Percentiles rank a stretch among this genome's conserved stretches.
phyloP scores from a whole-genome alignment of 2,888 invertebrate species.

The Dolichomitus sp. region DNA sequence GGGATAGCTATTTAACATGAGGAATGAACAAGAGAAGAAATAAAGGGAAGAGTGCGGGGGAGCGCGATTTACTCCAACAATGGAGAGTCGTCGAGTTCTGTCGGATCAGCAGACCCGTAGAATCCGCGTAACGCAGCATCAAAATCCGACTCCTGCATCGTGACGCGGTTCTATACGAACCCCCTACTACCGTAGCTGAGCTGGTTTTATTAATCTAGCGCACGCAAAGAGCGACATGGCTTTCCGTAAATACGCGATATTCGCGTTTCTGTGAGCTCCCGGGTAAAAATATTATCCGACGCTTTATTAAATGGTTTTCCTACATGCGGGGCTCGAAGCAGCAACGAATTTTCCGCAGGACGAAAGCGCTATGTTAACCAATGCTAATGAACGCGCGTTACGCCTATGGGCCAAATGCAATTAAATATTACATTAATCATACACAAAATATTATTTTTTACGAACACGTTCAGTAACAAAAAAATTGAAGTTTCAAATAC shows the following conservation, averaged over 20 bases:
- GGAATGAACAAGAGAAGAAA: constrained; percentile 51
- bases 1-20: constrained; percentile 65
- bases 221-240: constrained; percentile 76
- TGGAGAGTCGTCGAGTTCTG: constrained; percentile 76
- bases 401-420: not conserved
- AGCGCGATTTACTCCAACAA: constrained; percentile 64
- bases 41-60: constrained; percentile 28
- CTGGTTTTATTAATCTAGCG: constrained; percentile 84
- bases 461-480: not conserved
- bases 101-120: constrained; percentile 82
- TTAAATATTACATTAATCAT: not conserved
- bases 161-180: constrained; percentile 39
- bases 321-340: not conserved
- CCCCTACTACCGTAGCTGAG: constrained; percentile 80
- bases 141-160: constrained; percentile 32
- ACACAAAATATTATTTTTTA: constrained; percentile 3
- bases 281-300: constrained; percentile 29
- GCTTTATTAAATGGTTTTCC: constrained; percentile 41
- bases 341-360: not conserved
- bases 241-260: constrained; percentile 76
- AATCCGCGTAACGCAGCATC: constrained; percentile 77
- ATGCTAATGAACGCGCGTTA: not conserved
- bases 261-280: constrained; percentile 15
- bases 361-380: constrained; percentile 18
- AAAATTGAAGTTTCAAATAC: not conserved